Evolutionary conservation across 2,888 invertebrate species (phyloP), one percentile per base, ranked within the genome.

Genomic region (Drosophila quinaria): DNA sequence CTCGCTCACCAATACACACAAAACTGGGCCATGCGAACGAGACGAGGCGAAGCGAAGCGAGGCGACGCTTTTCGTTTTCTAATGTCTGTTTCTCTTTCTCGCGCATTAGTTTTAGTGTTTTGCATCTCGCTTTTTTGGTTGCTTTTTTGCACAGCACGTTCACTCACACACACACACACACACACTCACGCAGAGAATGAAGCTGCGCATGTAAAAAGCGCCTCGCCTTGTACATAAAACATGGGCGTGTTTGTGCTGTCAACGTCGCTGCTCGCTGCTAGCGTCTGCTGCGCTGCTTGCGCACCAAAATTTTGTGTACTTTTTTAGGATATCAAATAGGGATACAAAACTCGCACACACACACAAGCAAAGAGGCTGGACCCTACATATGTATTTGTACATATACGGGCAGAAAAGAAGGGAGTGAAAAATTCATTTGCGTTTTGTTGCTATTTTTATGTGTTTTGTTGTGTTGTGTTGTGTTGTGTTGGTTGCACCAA

Each of bases 71-170:
- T 86, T 91, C 91, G 85, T 79, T 86, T 91, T 91, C 91, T 91
- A 91, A 91, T 90, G 81, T 80, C 83, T 89, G 82, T 90, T 78
- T 91, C 91, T 91, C 91, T 91, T 91, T 91, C 91, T 90, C 67
- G 80, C 91, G 86, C 91, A 87, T 91, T 91, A 91, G 91, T 85
- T 90, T 91, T 91, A 90, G 90, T 71, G 89, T 88, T 91, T 91
- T 91, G 85, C 89, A 77, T 91, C 90, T 91, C 91, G 78, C 83
- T 91, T 91, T 84, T 91, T 90, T 90, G 74, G 74, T 79, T 87
- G 80, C 80, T 87, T 90, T 89, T 84, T 90, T 85, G 69, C 74
- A 52, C 47, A 35, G 49, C 50, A 52, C 61, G 46, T 47, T 49
- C 50, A 64, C 49, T 58, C 35, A 63, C 55, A 37, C 62, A 61